phyloP scores from a whole-genome alignment of 2,113 vertebrate species.

The Crotalus helleri region DNA sequence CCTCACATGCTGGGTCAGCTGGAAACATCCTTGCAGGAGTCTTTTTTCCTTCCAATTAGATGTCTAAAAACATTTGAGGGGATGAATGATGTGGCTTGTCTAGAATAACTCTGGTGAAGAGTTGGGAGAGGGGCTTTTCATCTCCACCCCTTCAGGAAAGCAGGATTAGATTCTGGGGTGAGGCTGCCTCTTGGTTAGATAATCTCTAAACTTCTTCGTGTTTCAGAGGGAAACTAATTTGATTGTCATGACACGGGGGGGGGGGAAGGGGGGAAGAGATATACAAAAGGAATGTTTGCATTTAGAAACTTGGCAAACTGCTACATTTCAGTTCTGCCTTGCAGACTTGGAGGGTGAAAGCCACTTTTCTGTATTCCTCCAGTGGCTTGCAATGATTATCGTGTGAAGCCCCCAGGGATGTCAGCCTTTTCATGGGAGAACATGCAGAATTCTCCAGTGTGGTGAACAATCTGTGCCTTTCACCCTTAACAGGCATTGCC shows the following conservation, averaged over 20 bases:
- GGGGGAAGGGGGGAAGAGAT: not conserved
- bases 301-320: constrained; percentile 21
- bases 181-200: not conserved
- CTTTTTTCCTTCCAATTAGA: not conserved
- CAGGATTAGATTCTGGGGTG: not conserved
- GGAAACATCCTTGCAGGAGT: constrained; percentile 32
- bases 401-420: not conserved
- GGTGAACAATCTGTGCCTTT: not conserved
- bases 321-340: not conserved
- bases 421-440: not conserved
- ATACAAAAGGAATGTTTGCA: constrained; percentile 14
- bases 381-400: not conserved
- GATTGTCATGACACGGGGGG: not conserved
- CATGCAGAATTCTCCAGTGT: not conserved
- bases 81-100: not conserved
- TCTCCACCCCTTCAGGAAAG: not conserved
- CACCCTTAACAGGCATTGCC: not conserved
- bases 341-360: not conserved
- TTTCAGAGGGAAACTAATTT: not conserved
- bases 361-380: not conserved
- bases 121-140: not conserved
- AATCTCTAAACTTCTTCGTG: not conserved
- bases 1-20: constrained; percentile 53
- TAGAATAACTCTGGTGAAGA: fast-evolving
- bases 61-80: constrained; percentile 20